Percentiles rank a stretch among this genome's conserved stretches.
Evolutionary conservation across 2,113 vertebrate genomes (phyloP).

Genomic region (Grantiella picta): DNA sequence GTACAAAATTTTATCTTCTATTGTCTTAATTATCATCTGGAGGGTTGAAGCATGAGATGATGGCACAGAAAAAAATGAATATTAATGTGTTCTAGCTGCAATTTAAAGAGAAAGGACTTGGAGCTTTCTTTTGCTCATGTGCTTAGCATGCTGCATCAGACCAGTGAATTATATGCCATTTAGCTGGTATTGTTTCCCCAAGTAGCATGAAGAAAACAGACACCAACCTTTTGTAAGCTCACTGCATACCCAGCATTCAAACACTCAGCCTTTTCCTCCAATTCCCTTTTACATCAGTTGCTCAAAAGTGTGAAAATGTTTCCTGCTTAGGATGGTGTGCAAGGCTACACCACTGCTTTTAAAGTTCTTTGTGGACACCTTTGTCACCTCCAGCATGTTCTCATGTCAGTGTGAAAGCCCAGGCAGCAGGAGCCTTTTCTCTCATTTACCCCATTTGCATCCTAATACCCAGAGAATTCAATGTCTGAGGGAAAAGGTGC

Average conservation of each 20-base stretch:
- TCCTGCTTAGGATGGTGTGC: background rate
- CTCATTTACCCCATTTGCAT: background rate
- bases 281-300: background rate
- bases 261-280: background rate
- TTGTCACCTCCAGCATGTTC: background rate
- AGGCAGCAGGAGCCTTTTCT: background rate
- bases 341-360: background rate
- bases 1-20: slow-evolving; percentile 33
- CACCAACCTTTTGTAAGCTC: background rate
- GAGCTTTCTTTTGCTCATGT: background rate
- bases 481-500: background rate
- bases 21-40: slow-evolving; percentile 45
- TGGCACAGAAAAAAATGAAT: slow-evolving; percentile 14
- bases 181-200: background rate
- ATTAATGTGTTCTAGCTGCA: background rate
- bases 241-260: background rate
- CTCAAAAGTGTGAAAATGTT: background rate
- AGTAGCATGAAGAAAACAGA: background rate
- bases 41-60: slow-evolving; percentile 14
- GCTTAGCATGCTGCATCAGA: background rate
- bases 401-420: background rate
- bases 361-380: background rate
- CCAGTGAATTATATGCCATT: background rate
- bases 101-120: slow-evolving; percentile 19
- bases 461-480: background rate